Percentiles rank a stretch among this genome's conserved stretches.
Evolutionary conservation across 1,140 invertebrate genomes (phyloP).

Genomic region (Tetramorium simillimum): DNA sequence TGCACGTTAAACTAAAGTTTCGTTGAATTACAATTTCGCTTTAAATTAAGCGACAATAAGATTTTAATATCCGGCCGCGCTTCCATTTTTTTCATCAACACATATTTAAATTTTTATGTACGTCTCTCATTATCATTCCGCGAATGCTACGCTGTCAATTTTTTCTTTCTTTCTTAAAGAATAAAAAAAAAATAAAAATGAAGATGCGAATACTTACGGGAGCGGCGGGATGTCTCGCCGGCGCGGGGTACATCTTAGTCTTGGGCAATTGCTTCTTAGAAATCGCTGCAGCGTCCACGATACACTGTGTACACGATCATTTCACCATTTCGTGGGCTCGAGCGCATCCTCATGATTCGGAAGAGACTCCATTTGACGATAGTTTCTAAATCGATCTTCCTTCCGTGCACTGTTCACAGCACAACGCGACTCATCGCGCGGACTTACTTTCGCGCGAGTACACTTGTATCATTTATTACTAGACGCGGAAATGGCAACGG

Average conservation of each 20-base stretch:
- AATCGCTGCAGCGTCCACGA: constrained; percentile 65
- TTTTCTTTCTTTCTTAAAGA: constrained; percentile 3
- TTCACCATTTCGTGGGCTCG: constrained; percentile 74
- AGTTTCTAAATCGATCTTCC: constrained; percentile 31
- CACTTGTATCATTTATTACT: constrained; percentile 20
- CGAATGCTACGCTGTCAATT: not conserved
- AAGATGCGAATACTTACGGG: constrained; percentile 84
- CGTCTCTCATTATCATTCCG: not conserved
- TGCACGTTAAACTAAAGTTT: not conserved
- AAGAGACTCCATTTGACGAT: constrained; percentile 55
- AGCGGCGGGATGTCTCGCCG: constrained; percentile 87
- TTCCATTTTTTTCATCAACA: not conserved
- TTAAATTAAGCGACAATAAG: constrained; percentile 1
- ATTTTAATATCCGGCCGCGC: not conserved
- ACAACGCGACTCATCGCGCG: constrained; percentile 64
- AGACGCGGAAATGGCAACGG: not conserved
- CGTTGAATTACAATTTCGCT: not conserved
- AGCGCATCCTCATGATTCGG: constrained; percentile 64
- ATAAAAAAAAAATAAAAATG: constrained; percentile 6
- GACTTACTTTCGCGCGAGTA: constrained; percentile 15
- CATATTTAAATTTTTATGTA: not conserved
- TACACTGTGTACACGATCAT: constrained; percentile 71
- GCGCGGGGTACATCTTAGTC: constrained; percentile 87
- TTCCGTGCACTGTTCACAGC: constrained; percentile 57
- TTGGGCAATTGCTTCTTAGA: constrained; percentile 69